Evolutionary conservation across 2,113 vertebrate species (phyloP), one percentile per base, ranked within the genome.

Genomic region (Larimichthys crocea): DNA sequence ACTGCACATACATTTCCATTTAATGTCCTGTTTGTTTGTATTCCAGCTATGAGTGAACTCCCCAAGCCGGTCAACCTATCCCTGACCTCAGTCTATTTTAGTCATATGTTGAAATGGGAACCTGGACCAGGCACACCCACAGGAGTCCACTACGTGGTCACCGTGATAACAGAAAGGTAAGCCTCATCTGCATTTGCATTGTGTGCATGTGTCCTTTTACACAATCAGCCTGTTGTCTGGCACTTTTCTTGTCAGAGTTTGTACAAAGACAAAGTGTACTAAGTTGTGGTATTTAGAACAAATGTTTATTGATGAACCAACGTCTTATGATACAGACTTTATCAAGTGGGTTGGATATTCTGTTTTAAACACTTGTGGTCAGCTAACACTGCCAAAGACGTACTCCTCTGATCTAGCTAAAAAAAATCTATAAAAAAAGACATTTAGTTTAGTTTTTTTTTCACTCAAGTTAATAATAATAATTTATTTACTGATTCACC

Each of bases 41-140:
- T 85, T 90, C 19, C 86, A 94, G 94, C 56, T 46, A 8, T 76
- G 52, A 79, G 19, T 68, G n/a, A 69, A 22, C 68, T 90, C 22
- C 90, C 90, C 3, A 6, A 3, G 3, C 89, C 90, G 1, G 8
- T 67, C 44, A 84, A 76, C 14, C 0, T 85, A 3, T 60, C 0
- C 5, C 0, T 93, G 46, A 83, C 12, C 16, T 90, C 88, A 8
- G 2, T 3, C 2, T 10, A 84, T 12, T 86, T 85, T 15, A 71
- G 7, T 5, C 85, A 89, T 55, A 3, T 82, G n/a, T 71, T 94
- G 65, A 88, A 2, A n/a, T 94, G 93, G 94, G 60, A 79, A 6
- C 67, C 74, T 12, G 92, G 84, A 60, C 66, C 72, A 15, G 80
- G 40, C 14, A 86, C 88, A 2, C 85, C 90, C 5, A 0, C 20